Percentiles rank a stretch among this genome's conserved stretches.
Conservation (phyloP, 2,113 vertebrate genomes). For the Nematolebias whitei region DNA sequence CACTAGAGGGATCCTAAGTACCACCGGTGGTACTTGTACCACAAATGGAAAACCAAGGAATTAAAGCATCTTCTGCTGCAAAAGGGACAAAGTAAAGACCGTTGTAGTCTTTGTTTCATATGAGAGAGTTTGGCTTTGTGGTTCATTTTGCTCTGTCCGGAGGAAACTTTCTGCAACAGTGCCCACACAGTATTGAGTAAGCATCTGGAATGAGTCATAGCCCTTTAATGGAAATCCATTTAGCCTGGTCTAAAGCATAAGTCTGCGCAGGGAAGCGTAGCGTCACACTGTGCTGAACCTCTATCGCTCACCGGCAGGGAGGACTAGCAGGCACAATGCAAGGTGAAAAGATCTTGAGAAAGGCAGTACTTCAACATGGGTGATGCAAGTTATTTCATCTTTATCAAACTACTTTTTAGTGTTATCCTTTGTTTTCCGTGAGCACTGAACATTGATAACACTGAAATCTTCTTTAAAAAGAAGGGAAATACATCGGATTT, state of each 20-base stretch:
- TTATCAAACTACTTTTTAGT: constrained; percentile 2
- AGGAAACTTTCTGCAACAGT: constrained; percentile 68
- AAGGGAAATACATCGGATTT: constrained; percentile 42
- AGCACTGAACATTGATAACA: constrained; percentile 11
- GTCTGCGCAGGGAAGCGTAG: constrained; percentile 66
- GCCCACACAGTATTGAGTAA: constrained; percentile 72
- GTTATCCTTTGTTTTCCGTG: neutral
- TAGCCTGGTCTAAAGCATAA: constrained; percentile 60
- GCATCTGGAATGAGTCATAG: constrained; percentile 77
- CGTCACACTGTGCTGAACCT: constrained; percentile 57
- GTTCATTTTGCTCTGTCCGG: constrained; percentile 52
- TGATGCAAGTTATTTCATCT: constrained; percentile 12
- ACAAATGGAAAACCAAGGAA: no score
- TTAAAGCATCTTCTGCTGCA: neutral
- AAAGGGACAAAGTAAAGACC: neutral
- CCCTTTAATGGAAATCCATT: constrained; percentile 77
- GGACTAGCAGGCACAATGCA: constrained; percentile 38
- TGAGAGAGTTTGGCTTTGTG: constrained; percentile 32
- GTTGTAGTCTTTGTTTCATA: constrained; percentile 5
- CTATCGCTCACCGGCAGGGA: constrained; percentile 50
- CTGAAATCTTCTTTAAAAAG: constrained; percentile 3
- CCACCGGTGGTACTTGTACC: no score
- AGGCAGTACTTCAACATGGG: constrained; percentile 4
- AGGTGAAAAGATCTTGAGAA: constrained; percentile 46
- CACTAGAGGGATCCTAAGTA: no score